Evolutionary conservation across 2,797 vertebrate species (phyloP).

Genomic region (Urosaurus nigricauda): DNA sequence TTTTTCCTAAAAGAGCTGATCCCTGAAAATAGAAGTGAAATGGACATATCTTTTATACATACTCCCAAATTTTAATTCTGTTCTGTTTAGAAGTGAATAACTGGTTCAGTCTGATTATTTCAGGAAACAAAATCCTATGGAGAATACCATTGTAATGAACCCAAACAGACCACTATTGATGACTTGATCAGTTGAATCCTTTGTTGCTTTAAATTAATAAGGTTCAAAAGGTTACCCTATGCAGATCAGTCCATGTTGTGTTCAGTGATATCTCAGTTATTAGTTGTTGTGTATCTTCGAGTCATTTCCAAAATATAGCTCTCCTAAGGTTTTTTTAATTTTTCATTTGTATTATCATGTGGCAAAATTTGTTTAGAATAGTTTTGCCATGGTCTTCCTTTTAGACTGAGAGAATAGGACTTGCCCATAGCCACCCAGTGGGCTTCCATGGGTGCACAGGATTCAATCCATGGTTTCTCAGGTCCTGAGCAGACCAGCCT

Average conservation of each 20-base stretch:
- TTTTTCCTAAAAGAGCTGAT: not conserved
- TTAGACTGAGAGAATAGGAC: too few species aligned
- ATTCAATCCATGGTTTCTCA: too few species aligned
- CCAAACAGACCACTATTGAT: not conserved
- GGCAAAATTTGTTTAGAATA: too few species aligned
- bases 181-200: not conserved
- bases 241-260: not conserved
- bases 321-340: too few species aligned
- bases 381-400: too few species aligned
- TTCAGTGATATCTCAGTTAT: not conserved
- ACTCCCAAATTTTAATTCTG: not conserved
- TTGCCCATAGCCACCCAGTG: too few species aligned
- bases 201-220: conserved; percentile 1
- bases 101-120: not conserved
- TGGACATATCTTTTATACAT: not conserved
- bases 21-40: not conserved
- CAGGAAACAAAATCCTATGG: not conserved
- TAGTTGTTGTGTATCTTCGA: too few species aligned
- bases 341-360: too few species aligned
- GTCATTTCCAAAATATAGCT: too few species aligned
- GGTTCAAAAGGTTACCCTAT: too few species aligned
- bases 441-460: too few species aligned
- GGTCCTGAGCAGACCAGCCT: too few species aligned
- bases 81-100: not conserved
- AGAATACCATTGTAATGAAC: not conserved